phyloP scores from a whole-genome alignment of 1,140 invertebrate genomes.

The Whitmania pigra region DNA sequence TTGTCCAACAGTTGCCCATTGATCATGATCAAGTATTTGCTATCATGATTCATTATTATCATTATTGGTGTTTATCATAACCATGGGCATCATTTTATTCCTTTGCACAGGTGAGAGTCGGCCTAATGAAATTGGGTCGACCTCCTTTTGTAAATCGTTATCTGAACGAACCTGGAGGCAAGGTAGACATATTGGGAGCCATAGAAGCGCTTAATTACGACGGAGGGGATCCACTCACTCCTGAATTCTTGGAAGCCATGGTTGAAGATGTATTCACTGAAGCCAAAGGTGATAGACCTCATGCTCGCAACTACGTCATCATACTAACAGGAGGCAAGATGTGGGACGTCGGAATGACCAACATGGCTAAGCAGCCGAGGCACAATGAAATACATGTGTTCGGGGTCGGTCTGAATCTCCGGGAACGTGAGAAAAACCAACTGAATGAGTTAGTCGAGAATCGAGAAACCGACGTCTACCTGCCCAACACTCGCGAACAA shows the following conservation, averaged over 20 bases:
- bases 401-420: slow-evolving; percentile 15
- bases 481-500: not conserved
- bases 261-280: slow-evolving; percentile 13
- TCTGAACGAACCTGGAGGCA: slow-evolving; percentile 16
- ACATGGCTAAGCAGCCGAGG: slow-evolving; percentile 5
- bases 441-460: slow-evolving; percentile 13
- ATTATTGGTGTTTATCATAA: not conserved
- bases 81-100: not conserved
- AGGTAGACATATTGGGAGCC: slow-evolving; percentile 13
- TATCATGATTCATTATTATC: not conserved
- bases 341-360: slow-evolving; percentile 13
- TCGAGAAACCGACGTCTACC: slow-evolving; percentile 3
- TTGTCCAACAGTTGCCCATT: slow-evolving; percentile 21
- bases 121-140: slow-evolving; percentile 17
- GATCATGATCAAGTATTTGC: slow-evolving; percentile 1
- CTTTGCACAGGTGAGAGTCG: slow-evolving; percentile 18
- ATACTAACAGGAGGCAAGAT: slow-evolving; percentile 21
- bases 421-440: not conserved
- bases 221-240: slow-evolving; percentile 9
- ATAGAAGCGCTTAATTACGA: slow-evolving; percentile 20
- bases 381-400: slow-evolving; percentile 7
- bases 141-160: not conserved
- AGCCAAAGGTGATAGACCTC: slow-evolving; percentile 15
- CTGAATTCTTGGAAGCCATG: slow-evolving; percentile 17
- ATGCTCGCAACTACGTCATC: slow-evolving; percentile 21